Evolutionary conservation across 2,113 vertebrate species (phyloP), one percentile per base, ranked within the genome.

Genomic region (Actinemys pallida): DNA sequence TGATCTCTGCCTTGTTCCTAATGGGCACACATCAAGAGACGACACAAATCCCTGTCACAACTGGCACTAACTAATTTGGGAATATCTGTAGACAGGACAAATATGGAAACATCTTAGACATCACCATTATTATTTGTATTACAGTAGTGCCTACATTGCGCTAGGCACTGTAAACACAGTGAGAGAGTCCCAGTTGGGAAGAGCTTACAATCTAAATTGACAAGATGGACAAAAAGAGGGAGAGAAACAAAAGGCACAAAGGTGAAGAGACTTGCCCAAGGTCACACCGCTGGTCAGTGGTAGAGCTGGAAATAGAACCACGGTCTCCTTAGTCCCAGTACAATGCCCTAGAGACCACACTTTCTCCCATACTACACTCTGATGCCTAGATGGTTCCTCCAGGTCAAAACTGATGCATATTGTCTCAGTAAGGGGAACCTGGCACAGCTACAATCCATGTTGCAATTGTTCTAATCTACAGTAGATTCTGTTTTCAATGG

Each of bases 321-420:
- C 76, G 42, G 83, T 3, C 22, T 76, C 52, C 17, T 9, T 6
- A 59, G 5, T 80, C 47, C 57, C 65, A 69, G 80, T 69, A 6
- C 84, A 69, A 9, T 72, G 6, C 50, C 0, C 0, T 47, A n/a
- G 52, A 27, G 52, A 27, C 83, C 82, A 76, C 2, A 29, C 1
- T 8, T 6, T 54, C 31, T 87, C 89, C 56, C 75, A 85, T 53
- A 83, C 1, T 25, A 4, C 82, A 53, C 6, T 86, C 54, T 82
- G 50, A 49, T 8, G 88, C 54, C 10, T 54, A 80, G 93, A 76
- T 10, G 69, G 25, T 50, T 50, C 8, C 4, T 78, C 6, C 53
- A 90, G 14, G 10, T 83, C 53, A 54, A 31, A 76, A 90, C 8
- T n/a, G 69, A 72, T 76, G 29, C 35, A 19, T 45, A 50, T 5